Evolutionary conservation across 2,888 invertebrate genomes (phyloP).

Genomic region (Cheiracanthium punctorium): DNA sequence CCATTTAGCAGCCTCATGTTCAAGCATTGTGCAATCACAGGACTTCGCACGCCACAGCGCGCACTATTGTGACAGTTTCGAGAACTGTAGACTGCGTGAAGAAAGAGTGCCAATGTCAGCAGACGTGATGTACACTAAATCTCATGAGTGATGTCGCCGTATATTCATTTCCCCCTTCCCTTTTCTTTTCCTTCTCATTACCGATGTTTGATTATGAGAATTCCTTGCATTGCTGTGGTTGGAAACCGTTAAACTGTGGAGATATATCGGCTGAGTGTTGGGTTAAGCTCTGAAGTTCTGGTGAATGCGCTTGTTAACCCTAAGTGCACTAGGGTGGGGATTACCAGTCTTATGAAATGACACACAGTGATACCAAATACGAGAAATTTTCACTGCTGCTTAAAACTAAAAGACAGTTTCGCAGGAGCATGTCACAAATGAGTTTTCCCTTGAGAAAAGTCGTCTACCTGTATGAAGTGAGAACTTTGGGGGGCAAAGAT

Average conservation of each 20-base stretch:
- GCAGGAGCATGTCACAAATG: too few species aligned
- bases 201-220: background rate
- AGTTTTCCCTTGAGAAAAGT: too few species aligned
- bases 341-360: too few species aligned
- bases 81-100: background rate
- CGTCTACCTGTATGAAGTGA: too few species aligned
- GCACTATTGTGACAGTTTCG: background rate
- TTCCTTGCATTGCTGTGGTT: constrained; percentile 2
- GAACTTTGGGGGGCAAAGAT: too few species aligned
- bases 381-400: too few species aligned
- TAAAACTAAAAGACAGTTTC: too few species aligned
- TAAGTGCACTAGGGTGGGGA: too few species aligned
- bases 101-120: constrained; percentile 33
- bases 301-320: too few species aligned
- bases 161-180: background rate
- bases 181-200: background rate
- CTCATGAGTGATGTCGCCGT: background rate
- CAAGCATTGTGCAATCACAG: constrained; percentile 64
- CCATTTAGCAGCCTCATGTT: constrained; percentile 61
- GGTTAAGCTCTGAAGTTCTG: too few species aligned
- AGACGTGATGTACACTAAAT: background rate
- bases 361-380: too few species aligned
- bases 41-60: constrained; percentile 1
- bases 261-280: background rate
- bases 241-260: constrained; percentile 12